Percentiles rank a stretch among this genome's conserved stretches.
These are phyloP conservation scores for Rutpela maculata DNA, from an alignment of 2,888 invertebrate species.

Conservation along the genomic window DNA sequence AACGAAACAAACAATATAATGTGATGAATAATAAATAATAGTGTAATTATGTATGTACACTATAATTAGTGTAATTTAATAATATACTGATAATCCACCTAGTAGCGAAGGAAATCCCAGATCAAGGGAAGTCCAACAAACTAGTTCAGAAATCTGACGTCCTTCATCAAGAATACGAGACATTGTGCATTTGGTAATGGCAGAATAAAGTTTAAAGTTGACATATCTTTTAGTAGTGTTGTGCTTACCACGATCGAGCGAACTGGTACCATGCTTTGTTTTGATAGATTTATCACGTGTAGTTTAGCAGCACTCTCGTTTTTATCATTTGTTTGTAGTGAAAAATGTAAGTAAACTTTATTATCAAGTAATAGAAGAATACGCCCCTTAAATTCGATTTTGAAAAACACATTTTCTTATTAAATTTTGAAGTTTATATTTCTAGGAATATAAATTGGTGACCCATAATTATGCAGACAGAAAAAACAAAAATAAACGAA, in stretches of 20 bases:
- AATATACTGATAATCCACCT: neutral
- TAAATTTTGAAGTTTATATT: neutral
- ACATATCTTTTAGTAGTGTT: conserved; percentile 45
- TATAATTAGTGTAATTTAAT: neutral
- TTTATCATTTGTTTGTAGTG: conserved; percentile 48
- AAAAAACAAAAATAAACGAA: conserved; percentile 3
- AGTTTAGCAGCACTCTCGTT: conserved; percentile 49
- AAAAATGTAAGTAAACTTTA: conserved; percentile 58
- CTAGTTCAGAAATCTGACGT: conserved; percentile 41
- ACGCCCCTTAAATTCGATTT: conserved; percentile 5
- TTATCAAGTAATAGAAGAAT: neutral
- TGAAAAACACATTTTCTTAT: neutral
- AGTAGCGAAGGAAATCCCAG: conserved; percentile 47
- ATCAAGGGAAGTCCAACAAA: conserved; percentile 47
- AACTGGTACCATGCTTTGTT: conserved; percentile 43
- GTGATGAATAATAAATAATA: neutral
- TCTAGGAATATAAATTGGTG: neutral
- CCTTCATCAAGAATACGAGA: conserved; percentile 40
- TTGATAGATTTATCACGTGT: conserved; percentile 42
- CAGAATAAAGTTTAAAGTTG: conserved; percentile 4
- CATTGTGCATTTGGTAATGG: conserved; percentile 35
- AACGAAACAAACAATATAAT: no score
- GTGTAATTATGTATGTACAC: neutral
- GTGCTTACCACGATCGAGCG: conserved; percentile 42
- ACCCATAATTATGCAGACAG: neutral